Evolutionary conservation across 2,888 invertebrate genomes (phyloP).

Genomic region (Melinopterus prodromus): DNA sequence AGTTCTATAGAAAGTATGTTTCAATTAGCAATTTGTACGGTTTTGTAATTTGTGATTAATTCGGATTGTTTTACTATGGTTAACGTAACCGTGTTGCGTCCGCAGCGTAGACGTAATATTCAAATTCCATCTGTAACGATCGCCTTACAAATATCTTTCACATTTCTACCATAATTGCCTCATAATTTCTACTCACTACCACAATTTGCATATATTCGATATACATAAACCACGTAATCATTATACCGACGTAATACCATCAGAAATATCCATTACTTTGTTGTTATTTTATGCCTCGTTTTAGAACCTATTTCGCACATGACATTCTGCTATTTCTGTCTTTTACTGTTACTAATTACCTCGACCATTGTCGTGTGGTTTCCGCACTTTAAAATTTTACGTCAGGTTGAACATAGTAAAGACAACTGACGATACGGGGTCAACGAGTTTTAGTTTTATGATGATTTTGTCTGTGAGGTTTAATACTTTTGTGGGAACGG

Average conservation of each 20-base stretch:
- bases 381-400: conserved; percentile 4
- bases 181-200: background rate
- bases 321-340: background rate
- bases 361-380: background rate
- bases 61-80: background rate
- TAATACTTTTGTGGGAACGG: background rate
- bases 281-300: background rate
- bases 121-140: background rate
- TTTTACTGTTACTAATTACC: background rate
- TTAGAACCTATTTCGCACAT: background rate
- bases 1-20: background rate
- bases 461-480: background rate
- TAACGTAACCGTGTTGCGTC: background rate
- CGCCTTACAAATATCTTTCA: background rate
- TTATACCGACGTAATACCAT: background rate
- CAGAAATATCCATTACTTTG: background rate
- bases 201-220: background rate
- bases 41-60: conserved; percentile 4
- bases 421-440: background rate
- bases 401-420: background rate
- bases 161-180: background rate
- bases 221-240: background rate
- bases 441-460: background rate
- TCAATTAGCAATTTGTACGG: background rate
- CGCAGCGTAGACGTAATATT: background rate